Conservation (phyloP, 2,888 invertebrate species). For the Oithona nana region DNA sequence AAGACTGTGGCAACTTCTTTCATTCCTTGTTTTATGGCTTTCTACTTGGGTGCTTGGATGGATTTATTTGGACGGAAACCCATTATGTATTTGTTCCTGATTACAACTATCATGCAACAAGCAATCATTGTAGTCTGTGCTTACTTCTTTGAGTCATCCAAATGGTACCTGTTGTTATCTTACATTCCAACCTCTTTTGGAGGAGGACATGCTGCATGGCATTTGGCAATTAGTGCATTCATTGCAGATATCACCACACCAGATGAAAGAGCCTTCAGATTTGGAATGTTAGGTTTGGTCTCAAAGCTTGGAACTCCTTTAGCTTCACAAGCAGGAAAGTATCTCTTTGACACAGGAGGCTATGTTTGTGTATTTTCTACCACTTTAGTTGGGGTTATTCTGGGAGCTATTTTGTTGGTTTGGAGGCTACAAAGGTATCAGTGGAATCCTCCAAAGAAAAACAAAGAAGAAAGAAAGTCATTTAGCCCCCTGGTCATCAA, state of each 20-base stretch:
- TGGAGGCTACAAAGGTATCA: too few species aligned
- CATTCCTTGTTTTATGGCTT: neutral
- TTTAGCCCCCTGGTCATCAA: neutral
- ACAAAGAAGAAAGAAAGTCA: neutral
- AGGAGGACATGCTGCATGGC: neutral
- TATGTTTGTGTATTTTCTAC: neutral
- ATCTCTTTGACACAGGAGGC: neutral
- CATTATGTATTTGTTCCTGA: neutral
- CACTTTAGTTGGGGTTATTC: neutral
- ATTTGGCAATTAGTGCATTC: neutral
- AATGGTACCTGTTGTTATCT: neutral
- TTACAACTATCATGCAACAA: neutral
- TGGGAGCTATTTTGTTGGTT: too few species aligned
- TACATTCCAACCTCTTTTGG: neutral
- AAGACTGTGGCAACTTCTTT: neutral
- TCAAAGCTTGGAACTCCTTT: neutral
- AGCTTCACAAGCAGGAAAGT: neutral
- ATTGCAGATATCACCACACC: neutral
- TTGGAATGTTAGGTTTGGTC: neutral
- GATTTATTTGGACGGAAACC: neutral
- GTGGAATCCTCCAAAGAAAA: too few species aligned
- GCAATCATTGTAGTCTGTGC: neutral
- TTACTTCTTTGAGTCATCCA: neutral
- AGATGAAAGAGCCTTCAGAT: neutral
- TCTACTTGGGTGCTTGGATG: slow-evolving; percentile 1